These are phyloP conservation scores for Mus spicilegus DNA, from an alignment of 2,113 vertebrate genomes.

Conservation along the genomic window DNA sequence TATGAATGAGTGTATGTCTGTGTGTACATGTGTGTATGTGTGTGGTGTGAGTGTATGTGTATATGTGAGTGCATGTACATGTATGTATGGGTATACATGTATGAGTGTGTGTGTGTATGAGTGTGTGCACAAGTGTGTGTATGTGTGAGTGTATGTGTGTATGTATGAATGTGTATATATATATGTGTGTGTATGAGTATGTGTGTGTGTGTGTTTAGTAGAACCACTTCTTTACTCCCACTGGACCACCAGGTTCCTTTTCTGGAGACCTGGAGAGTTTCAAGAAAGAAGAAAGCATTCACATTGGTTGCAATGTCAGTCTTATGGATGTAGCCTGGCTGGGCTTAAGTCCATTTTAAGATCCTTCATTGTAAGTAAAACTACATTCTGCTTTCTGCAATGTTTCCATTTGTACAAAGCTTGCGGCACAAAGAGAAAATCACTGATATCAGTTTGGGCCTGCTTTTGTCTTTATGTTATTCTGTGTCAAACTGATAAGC, in stretches of 20 bases:
- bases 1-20: too few relatives aligned
- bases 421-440: background rate
- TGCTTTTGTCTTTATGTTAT: conserved; percentile 41
- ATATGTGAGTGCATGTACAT: too few relatives aligned
- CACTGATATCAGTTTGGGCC: conserved; percentile 30
- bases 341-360: conserved; percentile 28
- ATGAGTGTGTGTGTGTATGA: background rate
- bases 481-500: conserved; percentile 49
- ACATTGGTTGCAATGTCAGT: background rate
- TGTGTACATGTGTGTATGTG: too few relatives aligned
- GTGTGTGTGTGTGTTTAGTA: background rate
- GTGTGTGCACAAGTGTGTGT: background rate
- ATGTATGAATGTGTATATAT: rapidly evolving
- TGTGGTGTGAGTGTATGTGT: too few relatives aligned
- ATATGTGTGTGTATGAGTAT: too few relatives aligned
- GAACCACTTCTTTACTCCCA: background rate
- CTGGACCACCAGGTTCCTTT: background rate
- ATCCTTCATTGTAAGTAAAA: conserved; percentile 30
- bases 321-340: background rate
- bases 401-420: conserved; percentile 56
- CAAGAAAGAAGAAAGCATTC: conserved; percentile 24
- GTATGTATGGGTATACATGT: too few relatives aligned
- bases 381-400: conserved; percentile 26
- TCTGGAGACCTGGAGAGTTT: background rate
- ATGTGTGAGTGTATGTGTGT: too few relatives aligned